Evolutionary conservation across 2,888 invertebrate species (phyloP).

Genomic region (Tenthredo distinguenda): DNA sequence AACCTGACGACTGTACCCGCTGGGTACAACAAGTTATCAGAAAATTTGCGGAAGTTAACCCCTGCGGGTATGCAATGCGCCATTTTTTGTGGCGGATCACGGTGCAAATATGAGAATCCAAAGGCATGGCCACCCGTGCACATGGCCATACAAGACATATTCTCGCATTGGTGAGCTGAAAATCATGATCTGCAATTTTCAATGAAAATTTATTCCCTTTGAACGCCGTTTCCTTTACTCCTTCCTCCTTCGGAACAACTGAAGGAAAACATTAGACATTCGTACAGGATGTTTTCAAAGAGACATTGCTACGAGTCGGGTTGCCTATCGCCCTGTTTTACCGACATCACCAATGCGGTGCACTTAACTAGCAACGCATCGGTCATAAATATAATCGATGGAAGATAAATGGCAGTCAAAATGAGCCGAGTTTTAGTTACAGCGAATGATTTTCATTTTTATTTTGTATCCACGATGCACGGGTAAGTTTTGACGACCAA

Average conservation of each 20-base stretch:
- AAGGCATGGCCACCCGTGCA: conserved; percentile 82
- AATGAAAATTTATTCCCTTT: background rate
- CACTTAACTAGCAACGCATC: background rate
- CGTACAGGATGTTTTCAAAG: background rate
- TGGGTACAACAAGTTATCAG: conserved; percentile 78
- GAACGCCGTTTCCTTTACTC: background rate
- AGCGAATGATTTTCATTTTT: background rate
- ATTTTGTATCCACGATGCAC: background rate
- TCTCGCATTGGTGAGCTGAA: conserved; percentile 89
- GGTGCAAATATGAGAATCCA: conserved; percentile 89
- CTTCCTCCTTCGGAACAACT: background rate
- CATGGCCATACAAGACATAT: conserved; percentile 89
- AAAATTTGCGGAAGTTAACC: conserved; percentile 82
- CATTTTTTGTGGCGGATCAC: conserved; percentile 90
- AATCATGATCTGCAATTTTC: background rate
- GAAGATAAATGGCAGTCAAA: background rate
- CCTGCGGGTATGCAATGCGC: conserved; percentile 88
- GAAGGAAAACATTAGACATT: background rate
- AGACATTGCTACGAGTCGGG: background rate
- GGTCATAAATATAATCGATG: background rate
- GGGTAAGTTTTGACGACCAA: background rate
- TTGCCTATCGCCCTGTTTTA: background rate
- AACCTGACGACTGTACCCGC: conserved; percentile 67
- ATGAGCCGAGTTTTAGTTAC: background rate
- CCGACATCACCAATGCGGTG: background rate